Conservation (phyloP, 2,113 vertebrate species). For the Hemiscyllium ocellatum region DNA sequence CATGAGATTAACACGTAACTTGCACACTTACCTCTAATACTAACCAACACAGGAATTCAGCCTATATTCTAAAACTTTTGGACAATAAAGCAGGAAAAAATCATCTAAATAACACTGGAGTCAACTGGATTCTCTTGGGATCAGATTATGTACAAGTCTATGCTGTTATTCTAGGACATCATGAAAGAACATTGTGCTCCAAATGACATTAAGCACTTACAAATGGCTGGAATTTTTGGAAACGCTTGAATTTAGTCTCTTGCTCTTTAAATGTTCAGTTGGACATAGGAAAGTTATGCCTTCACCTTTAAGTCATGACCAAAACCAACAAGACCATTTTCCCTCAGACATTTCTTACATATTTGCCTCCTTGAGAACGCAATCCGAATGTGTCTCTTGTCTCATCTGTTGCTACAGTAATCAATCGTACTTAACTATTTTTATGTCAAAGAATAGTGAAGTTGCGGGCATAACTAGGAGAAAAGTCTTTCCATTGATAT, state of each 20-base stretch:
- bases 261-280: neutral
- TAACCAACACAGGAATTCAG: neutral
- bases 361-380: constrained; percentile 47
- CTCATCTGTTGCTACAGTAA: neutral
- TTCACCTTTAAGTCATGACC: constrained; percentile 58
- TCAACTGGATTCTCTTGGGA: neutral
- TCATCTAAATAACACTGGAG: neutral
- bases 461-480: neutral
- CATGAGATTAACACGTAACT: neutral
- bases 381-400: neutral
- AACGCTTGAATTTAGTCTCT: neutral
- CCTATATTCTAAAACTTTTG: neutral
- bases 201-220: neutral
- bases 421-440: constrained; percentile 7
- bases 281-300: constrained; percentile 48
- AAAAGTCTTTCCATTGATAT: neutral
- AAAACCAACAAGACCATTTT: constrained; percentile 65
- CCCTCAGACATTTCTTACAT: constrained; percentile 61
- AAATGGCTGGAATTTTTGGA: constrained; percentile 4
- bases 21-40: neutral
- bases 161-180: neutral
- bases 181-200: neutral
- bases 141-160: neutral
- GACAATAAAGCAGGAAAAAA: neutral
- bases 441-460: neutral